Percentiles rank a stretch among this genome's conserved stretches.
Evolutionary conservation across 2,888 invertebrate genomes (phyloP).

Genomic region (Octodonta nipae): DNA sequence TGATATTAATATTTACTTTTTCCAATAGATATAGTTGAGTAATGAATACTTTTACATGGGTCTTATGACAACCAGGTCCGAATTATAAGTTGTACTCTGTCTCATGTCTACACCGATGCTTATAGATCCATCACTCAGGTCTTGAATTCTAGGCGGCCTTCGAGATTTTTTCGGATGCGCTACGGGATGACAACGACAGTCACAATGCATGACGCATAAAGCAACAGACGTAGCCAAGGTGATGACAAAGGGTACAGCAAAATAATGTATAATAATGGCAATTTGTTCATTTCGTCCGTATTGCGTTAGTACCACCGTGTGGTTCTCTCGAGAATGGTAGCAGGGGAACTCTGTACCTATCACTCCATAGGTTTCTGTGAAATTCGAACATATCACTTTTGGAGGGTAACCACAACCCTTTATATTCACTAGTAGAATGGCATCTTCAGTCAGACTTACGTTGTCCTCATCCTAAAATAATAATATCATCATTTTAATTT

Average conservation of each 20-base stretch:
- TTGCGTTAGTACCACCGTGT: constrained; percentile 67
- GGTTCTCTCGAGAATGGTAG: constrained; percentile 64
- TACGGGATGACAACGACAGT: constrained; percentile 61
- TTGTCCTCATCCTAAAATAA: constrained; percentile 15
- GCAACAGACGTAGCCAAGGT: constrained; percentile 74
- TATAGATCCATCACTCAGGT: constrained; percentile 56
- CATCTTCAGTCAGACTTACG: constrained; percentile 34
- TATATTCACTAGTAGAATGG: constrained; percentile 59
- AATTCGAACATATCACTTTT: constrained; percentile 60
- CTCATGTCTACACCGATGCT: constrained; percentile 55
- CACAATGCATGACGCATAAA: constrained; percentile 76
- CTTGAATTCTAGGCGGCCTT: constrained; percentile 51
- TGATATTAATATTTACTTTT: background rate
- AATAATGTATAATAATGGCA: constrained; percentile 67
- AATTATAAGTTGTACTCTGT: constrained; percentile 37
- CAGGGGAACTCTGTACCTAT: constrained; percentile 54
- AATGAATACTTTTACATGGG: constrained; percentile 23
- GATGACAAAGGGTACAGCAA: constrained; percentile 71
- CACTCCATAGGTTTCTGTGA: constrained; percentile 55
- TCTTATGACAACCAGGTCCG: constrained; percentile 32
- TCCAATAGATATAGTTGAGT: background rate
- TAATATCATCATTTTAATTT: no score
- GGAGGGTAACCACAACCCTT: constrained; percentile 78
- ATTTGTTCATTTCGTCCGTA: constrained; percentile 75
- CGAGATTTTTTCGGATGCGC: constrained; percentile 49